Percentiles rank a stretch among this genome's conserved stretches.
phyloP scores from a whole-genome alignment of 2,797 vertebrate species.

The Sebastes dallii region DNA sequence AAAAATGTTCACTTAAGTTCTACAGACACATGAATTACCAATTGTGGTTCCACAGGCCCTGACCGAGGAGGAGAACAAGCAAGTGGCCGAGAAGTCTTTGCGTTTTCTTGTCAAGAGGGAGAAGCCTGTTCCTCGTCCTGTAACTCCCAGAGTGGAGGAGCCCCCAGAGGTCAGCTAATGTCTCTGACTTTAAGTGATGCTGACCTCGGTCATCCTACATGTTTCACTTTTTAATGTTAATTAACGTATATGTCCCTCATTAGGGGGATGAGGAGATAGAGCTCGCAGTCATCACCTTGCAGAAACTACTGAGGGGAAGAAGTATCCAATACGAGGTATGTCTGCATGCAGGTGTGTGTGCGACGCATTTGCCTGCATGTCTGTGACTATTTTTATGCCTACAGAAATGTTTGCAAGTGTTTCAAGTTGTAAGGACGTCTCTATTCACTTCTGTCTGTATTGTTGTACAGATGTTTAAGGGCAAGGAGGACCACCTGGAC shows the following conservation, averaged over 20 bases:
- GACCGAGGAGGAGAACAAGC: conserved; percentile 74
- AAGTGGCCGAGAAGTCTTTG: conserved; percentile 58
- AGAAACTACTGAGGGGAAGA: conserved; percentile 91
- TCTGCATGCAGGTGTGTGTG: background rate
- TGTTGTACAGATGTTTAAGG: conserved; percentile 87
- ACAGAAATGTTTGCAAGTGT: background rate
- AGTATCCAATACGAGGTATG: conserved; percentile 88
- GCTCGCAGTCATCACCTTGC: conserved; percentile 87
- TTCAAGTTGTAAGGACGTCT: background rate
- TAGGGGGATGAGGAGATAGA: conserved; percentile 91
- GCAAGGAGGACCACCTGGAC: conserved; percentile 86
- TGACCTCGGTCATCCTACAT: background rate
- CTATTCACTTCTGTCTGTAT: background rate
- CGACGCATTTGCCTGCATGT: background rate
- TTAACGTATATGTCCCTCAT: background rate
- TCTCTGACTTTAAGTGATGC: background rate
- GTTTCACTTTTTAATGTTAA: background rate
- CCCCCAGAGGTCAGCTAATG: conserved; percentile 80
- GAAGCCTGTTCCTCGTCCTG: conserved; percentile 79
- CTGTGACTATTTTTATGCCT: background rate
- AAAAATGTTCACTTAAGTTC: background rate
- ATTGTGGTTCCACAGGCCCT: conserved; percentile 76
- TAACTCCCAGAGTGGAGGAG: conserved; percentile 83
- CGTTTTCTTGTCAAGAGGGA: conserved; percentile 80
- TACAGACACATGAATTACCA: background rate